phyloP scores from a whole-genome alignment of 2,797 vertebrate species.

The Arctocebus calabarensis region DNA sequence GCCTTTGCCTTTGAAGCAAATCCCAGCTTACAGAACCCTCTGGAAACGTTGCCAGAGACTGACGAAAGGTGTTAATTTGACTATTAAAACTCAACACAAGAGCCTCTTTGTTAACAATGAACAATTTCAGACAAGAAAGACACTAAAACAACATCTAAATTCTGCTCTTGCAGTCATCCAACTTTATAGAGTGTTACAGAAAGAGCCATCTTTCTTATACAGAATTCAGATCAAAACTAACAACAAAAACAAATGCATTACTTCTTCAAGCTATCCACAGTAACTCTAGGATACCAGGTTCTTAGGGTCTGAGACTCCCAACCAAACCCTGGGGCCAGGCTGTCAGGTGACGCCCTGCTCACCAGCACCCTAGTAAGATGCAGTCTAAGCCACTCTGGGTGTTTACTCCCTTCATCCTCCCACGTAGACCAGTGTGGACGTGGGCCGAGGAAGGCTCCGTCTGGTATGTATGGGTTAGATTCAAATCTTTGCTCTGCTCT shows the following conservation, averaged over 20 bases:
- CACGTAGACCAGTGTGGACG: background rate
- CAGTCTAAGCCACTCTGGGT: background rate
- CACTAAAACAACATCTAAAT: background rate
- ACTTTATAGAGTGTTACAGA: background rate
- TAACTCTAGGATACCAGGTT: background rate
- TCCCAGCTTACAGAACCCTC: background rate
- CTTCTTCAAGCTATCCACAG: background rate
- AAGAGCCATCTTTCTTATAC: background rate
- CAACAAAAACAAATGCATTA: background rate
- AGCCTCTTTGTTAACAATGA: constrained; percentile 47
- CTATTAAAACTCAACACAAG: constrained; percentile 50
- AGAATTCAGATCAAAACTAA: background rate
- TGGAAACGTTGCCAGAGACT: constrained; percentile 44
- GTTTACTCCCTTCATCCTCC: background rate
- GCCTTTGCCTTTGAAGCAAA: background rate
- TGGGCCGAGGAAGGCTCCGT: rapidly evolving
- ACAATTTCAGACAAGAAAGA: constrained; percentile 34
- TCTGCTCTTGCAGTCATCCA: background rate
- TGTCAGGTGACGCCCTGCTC: rapidly evolving
- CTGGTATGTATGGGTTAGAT: too few species aligned
- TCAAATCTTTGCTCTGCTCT: background rate
- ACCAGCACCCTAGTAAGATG: rapidly evolving
- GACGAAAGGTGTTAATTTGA: constrained; percentile 12
- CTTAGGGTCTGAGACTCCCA: background rate
- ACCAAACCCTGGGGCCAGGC: background rate